phyloP scores from a whole-genome alignment of 2,888 invertebrate species.

The Stenchaetothrips biformis region DNA sequence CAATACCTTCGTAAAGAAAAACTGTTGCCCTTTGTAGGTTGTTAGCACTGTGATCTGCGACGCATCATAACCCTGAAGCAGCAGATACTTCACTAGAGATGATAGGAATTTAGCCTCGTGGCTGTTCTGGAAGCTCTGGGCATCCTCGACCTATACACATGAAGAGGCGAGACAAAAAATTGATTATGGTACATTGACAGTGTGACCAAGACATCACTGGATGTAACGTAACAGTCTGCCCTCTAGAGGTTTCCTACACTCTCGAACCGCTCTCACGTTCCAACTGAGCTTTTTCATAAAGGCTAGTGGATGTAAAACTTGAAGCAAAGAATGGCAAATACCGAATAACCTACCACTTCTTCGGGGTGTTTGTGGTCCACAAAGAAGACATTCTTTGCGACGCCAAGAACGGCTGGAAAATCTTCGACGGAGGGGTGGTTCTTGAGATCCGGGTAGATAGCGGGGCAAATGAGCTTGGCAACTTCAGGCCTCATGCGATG shows the following conservation, averaged over 20 bases:
- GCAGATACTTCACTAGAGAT: conserved; percentile 56
- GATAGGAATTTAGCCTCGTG: conserved; percentile 62
- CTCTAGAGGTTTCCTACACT: too few species aligned
- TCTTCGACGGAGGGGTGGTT: conserved; percentile 55
- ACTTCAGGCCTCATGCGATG: conserved; percentile 53
- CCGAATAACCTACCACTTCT: conserved; percentile 47
- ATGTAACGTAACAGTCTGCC: too few species aligned
- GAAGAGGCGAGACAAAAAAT: too few species aligned
- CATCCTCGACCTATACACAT: conserved; percentile 47
- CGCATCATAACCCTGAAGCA: conserved; percentile 55
- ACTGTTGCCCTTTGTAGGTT: conserved; percentile 66
- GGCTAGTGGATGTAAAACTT: not conserved
- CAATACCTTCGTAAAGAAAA: conserved; percentile 51
- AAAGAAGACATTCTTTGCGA: conserved; percentile 63
- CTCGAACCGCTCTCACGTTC: too few species aligned
- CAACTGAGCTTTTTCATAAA: too few species aligned
- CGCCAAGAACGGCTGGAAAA: conserved; percentile 57
- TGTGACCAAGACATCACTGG: too few species aligned
- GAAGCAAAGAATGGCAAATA: too few species aligned
- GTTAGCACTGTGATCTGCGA: conserved; percentile 67
- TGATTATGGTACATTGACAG: too few species aligned
- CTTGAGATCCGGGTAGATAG: conserved; percentile 60
- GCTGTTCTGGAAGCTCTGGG: conserved; percentile 58
- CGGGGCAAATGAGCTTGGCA: conserved; percentile 46
- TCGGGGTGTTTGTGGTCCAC: conserved; percentile 58